Percentiles rank a stretch among this genome's conserved stretches.
Evolutionary conservation across 1,140 invertebrate species (phyloP).

Genomic region (Bemisia tabaci): DNA sequence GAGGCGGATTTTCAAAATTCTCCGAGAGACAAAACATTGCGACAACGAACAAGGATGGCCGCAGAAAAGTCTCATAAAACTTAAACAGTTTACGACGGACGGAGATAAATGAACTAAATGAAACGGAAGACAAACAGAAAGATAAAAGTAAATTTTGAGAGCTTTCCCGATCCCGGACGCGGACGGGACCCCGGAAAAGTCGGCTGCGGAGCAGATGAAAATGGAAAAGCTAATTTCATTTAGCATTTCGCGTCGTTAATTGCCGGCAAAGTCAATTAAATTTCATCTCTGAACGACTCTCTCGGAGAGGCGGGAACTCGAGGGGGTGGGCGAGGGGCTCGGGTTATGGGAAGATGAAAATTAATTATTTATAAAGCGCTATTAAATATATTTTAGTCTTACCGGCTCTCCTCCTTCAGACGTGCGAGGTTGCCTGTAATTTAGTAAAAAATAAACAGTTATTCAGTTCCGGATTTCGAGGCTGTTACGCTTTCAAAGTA

Average conservation of each 20-base stretch:
- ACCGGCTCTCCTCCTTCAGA: no score
- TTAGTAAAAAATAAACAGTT: no score
- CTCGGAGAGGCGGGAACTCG: not conserved
- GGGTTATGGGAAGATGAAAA: not conserved
- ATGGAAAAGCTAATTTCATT: not conserved
- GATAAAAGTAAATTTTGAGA: not conserved
- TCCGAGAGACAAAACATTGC: no score
- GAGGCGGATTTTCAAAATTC: no score
- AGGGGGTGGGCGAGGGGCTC: no score
- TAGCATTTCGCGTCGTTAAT: not conserved
- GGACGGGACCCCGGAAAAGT: not conserved
- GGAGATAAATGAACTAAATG: not conserved
- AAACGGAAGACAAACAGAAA: not conserved
- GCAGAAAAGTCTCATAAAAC: no score
- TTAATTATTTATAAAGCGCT: not conserved
- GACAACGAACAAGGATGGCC: no score
- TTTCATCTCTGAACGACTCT: not conserved
- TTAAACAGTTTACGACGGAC: no score
- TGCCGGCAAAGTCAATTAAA: not conserved
- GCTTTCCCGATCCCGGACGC: not conserved
- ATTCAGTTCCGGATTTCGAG: no score
- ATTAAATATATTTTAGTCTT: slow-evolving; percentile 1
- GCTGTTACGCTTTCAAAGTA: no score
- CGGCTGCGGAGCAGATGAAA: not conserved
- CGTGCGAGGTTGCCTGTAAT: no score